Base-by-base conservation (phyloP, 2,797 vertebrate genomes). In the Ptychobarbus kaznakovi region DNA sequence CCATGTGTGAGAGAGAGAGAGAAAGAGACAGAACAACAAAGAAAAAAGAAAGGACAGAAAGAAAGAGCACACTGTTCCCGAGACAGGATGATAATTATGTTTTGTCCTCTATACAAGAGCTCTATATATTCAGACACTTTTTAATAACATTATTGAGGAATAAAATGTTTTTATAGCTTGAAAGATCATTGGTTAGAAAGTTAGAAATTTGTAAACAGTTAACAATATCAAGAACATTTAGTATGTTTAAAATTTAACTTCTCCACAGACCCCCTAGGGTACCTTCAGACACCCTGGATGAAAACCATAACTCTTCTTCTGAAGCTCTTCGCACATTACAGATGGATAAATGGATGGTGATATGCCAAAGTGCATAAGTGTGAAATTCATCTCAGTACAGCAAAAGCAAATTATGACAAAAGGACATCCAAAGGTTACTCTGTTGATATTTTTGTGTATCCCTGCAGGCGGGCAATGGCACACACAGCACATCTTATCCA, bases 381-480 rank as follows among this genome's bases (percentile, higher is more conserved):
- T 42, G 74, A 90, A 81, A 86, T 51, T 87, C 28, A 46, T 87
- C 91, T 91, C 49, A 80, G 87, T 91, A 93, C 49, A 0, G 44
- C 76, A 83, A 87, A 91, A 90, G 83, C 84, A 83, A 75, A 86
- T 75, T 85, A 86, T 89, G 86, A 89, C 88, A 81, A 88, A 82
- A 76, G 88, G 72, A 80, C 85, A 91, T 86, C 78, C 78, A 32
- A 46, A 89, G 77, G 83, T 87, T 69, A 75, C 80, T 85, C 66
- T 84, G 25, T 46, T 51, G 42, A 88, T 86, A 84, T 85, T 82
- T 83, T 28, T 56, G 35, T 56, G 20, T 46, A 46, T 44, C 80
- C 81, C 81, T 86, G 80, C 61, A 88, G 83, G 85, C 76, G 0
- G 40, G 8, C 42, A 51, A 35, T 6, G 35, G 35, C 35, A 76